Evolutionary conservation across 92 coral and sea anemone genomes (phyloP).

Genomic region (Heliopora coerulea): DNA sequence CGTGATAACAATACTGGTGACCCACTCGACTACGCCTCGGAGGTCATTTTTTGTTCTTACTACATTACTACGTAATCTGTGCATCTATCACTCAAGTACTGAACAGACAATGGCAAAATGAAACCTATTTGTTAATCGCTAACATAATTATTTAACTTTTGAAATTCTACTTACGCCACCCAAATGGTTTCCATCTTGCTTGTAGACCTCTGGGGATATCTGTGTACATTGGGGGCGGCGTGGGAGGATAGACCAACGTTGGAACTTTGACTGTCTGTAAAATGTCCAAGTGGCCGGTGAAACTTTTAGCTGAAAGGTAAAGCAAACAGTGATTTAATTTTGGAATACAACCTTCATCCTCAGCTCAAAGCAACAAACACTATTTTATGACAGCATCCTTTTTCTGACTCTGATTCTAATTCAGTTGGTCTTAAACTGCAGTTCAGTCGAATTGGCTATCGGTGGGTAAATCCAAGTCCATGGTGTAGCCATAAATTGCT

Average conservation of each 20-base stretch:
- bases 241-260: conserved; percentile 10
- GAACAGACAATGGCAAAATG: no score
- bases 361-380: background rate
- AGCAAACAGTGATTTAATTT: background rate
- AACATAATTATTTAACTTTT: background rate
- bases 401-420: no score
- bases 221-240: conserved; percentile 36
- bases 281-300: conserved; percentile 34
- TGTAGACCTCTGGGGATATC: conserved; percentile 27
- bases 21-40: no score
- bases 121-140: no score
- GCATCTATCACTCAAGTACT: no score
- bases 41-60: no score
- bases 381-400: background rate
- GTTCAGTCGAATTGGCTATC: no score
- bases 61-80: no score
- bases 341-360: background rate
- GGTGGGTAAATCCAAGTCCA: no score
- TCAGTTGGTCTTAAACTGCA: no score
- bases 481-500: no score
- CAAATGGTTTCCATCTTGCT: conserved; percentile 53
- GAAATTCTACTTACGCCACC: conserved; percentile 37
- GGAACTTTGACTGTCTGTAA: conserved; percentile 25
- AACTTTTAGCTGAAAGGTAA: conserved; percentile 6
- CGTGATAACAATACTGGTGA: no score